Conservation (phyloP, 30 jellyfish, hydroid and myxozoan genomes). For the Nemopilema nomurai region DNA sequence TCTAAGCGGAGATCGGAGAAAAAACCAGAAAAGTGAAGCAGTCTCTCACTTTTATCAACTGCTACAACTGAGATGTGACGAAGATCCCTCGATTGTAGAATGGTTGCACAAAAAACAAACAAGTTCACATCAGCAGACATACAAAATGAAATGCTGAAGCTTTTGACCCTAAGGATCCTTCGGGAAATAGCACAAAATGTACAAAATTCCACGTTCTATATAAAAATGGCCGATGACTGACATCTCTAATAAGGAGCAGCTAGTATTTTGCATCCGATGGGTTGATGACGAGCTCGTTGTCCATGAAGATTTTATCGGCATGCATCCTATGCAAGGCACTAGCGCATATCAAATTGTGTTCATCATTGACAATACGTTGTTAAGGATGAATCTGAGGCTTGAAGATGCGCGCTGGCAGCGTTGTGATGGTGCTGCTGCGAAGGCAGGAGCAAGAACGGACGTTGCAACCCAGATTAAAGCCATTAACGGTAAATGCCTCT, state of each 20-base stretch:
- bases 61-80: constrained; percentile 61
- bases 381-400: constrained; percentile 54
- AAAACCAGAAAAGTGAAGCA: constrained; percentile 51
- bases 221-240: constrained; percentile 67
- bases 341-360: constrained; percentile 34
- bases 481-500: constrained; percentile 42
- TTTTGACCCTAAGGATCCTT: constrained; percentile 43
- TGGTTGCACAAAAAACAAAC: constrained; percentile 65
- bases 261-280: constrained; percentile 53
- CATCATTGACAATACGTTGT: constrained; percentile 31
- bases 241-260: constrained; percentile 67
- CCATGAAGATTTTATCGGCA: too few relatives aligned
- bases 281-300: too few relatives aligned
- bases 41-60: constrained; percentile 65
- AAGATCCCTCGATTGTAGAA: constrained; percentile 70
- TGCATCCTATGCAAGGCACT: too few relatives aligned
- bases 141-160: constrained; percentile 11
- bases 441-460: constrained; percentile 56
- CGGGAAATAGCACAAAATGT: constrained; percentile 44
- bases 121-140: constrained; percentile 24
- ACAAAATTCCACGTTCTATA: constrained; percentile 30
- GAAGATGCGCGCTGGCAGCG: constrained; percentile 69
- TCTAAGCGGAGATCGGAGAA: constrained; percentile 42
- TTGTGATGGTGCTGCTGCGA: constrained; percentile 70
- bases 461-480: constrained; percentile 40